These are phyloP conservation scores for Microctenopoma lineatum DNA, from an alignment of 2,797 vertebrate genomes.

Conservation along the genomic window DNA sequence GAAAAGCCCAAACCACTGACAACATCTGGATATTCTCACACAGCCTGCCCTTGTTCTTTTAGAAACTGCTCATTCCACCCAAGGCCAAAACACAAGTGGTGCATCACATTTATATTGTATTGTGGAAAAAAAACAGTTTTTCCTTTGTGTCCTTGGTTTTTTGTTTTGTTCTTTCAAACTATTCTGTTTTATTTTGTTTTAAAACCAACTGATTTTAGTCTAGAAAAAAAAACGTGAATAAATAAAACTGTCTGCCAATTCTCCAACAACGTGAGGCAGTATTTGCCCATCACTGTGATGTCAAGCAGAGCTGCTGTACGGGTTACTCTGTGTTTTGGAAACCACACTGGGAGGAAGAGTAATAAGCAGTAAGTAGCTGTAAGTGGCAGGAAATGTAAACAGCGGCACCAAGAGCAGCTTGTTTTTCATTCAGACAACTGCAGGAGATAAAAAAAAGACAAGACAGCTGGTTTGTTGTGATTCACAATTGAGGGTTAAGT, in stretches of 20 bases:
- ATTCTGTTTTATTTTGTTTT: constrained; percentile 36
- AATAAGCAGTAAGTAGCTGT: constrained; percentile 65
- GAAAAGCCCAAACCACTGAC: constrained; percentile 66
- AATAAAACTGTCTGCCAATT: constrained; percentile 47
- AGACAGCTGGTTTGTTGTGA: constrained; percentile 16
- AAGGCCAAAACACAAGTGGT: constrained; percentile 56
- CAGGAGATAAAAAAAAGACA: constrained; percentile 24
- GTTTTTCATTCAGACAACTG: constrained; percentile 61
- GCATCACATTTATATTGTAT: constrained; percentile 39
- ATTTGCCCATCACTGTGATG: constrained; percentile 61
- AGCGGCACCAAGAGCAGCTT: constrained; percentile 41
- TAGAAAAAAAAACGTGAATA: constrained; percentile 53
- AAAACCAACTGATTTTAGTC: constrained; percentile 32
- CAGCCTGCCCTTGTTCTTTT: constrained; percentile 49
- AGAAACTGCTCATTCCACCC: constrained; percentile 47
- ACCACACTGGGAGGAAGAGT: constrained; percentile 61
- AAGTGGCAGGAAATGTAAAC: constrained; percentile 74
- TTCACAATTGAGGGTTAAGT: neutral
- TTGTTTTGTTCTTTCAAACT: neutral
- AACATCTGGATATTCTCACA: constrained; percentile 72
- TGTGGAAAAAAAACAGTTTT: neutral
- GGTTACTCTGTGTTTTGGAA: constrained; percentile 61
- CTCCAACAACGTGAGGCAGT: constrained; percentile 51
- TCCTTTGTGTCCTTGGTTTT: neutral
- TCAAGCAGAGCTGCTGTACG: constrained; percentile 58